Percentiles rank a stretch among this genome's conserved stretches.
phyloP scores from a whole-genome alignment of 1,140 invertebrate species.

The Drosophila neocordata region DNA sequence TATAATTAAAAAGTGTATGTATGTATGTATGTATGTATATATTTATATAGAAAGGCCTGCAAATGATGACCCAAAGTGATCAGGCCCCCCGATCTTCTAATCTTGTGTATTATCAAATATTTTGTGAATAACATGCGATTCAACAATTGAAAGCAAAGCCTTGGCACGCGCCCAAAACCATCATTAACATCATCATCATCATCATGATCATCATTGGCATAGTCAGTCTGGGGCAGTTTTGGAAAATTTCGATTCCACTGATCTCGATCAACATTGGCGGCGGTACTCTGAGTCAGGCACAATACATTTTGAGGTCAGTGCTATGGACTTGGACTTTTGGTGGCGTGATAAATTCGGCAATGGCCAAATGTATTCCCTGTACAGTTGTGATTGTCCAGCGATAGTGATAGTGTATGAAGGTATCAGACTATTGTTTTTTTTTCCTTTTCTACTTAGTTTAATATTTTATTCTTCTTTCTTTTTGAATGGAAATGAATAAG shows the following conservation, averaged over 20 bases:
- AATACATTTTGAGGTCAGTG: slow-evolving; percentile 4
- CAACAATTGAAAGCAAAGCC: slow-evolving; percentile 38
- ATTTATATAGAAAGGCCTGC: background rate
- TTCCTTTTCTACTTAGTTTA: too few species aligned
- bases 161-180: slow-evolving; percentile 55
- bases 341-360: slow-evolving; percentile 60
- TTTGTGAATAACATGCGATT: slow-evolving; percentile 35
- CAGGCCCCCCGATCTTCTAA: slow-evolving; percentile 2
- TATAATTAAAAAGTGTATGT: too few species aligned
- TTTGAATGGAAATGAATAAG: background rate
- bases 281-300: slow-evolving; percentile 8
- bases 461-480: background rate
- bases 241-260: slow-evolving; percentile 45
- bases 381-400: slow-evolving; percentile 3
- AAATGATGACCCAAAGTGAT: slow-evolving; percentile 1
- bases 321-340: slow-evolving; percentile 53
- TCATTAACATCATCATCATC: background rate
- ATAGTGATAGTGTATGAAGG: slow-evolving; percentile 8
- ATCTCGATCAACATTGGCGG: background rate
- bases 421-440: background rate
- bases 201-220: background rate
- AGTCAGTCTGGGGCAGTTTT: slow-evolving; percentile 36
- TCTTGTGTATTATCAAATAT: background rate
- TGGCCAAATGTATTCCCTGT: slow-evolving; percentile 6
- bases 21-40: background rate